Evolutionary conservation across 2,113 vertebrate species (phyloP).

Genomic region (Machaerirhynchus nigripectus): DNA sequence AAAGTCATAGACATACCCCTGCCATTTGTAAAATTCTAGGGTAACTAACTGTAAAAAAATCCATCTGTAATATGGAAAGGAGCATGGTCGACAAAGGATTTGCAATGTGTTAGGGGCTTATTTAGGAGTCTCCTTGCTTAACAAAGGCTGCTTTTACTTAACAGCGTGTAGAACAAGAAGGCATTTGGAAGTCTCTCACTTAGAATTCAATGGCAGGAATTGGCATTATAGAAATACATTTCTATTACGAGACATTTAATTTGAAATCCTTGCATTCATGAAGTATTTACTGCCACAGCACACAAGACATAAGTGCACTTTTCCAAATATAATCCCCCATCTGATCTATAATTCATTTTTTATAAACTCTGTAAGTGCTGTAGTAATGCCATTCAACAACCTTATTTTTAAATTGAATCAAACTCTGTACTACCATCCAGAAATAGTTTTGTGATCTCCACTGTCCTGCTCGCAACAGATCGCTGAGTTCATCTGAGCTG

Average conservation of each 20-base stretch:
- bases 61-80: not conserved
- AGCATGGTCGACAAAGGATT: not conserved
- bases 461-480: not conserved
- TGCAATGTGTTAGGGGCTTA: not conserved
- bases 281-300: constrained; percentile 32
- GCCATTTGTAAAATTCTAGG: not conserved
- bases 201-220: not conserved
- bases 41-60: not conserved
- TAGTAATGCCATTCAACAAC: not conserved
- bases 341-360: constrained; percentile 39
- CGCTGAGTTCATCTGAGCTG: not conserved
- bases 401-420: not conserved
- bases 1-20: not conserved
- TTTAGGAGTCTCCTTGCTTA: not conserved
- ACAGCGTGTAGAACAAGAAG: not conserved
- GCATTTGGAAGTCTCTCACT: not conserved
- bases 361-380: not conserved
- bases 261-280: not conserved
- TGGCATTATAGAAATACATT: not conserved
- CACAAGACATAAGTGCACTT: not conserved
- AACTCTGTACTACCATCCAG: not conserved
- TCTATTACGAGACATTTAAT: not conserved
- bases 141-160: not conserved
- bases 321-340: constrained; percentile 15
- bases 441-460: not conserved